These are phyloP conservation scores for Ifrita kowaldi DNA, from an alignment of 2,113 vertebrate species.

Conservation along the genomic window DNA sequence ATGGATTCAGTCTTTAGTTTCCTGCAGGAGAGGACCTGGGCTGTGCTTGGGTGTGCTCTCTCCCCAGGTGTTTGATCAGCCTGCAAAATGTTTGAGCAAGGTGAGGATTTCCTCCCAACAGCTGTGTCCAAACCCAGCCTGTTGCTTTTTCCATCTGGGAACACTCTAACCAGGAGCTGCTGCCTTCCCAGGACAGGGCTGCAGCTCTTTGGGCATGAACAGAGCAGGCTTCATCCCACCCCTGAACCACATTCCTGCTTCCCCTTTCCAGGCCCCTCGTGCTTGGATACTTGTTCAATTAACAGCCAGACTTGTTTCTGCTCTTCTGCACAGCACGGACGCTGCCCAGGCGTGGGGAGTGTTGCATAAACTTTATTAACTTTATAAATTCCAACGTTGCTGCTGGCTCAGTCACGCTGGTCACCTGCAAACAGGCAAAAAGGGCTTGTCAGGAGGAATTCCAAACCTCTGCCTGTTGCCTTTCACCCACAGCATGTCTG, in stretches of 20 bases:
- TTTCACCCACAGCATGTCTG: not conserved
- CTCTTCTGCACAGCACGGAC: not conserved
- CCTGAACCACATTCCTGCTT: not conserved
- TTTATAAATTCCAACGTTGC: not conserved
- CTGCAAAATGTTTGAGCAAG: not conserved
- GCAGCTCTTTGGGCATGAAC: not conserved
- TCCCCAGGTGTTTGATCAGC: not conserved
- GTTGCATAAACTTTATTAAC: not conserved
- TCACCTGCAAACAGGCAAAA: not conserved
- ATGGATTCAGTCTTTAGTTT: rapidly evolving
- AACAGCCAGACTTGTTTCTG: not conserved
- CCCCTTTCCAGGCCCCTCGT: not conserved
- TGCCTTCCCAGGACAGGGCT: not conserved
- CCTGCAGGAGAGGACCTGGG: not conserved
- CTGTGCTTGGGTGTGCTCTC: rapidly evolving
- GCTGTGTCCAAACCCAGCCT: rapidly evolving
- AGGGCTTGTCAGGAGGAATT: not conserved
- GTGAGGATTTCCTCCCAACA: not conserved
- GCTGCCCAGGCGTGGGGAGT: not conserved
- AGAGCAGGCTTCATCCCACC: not conserved
- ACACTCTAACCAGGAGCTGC: not conserved
- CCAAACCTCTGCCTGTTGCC: not conserved
- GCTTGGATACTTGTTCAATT: not conserved
- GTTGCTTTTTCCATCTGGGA: not conserved
- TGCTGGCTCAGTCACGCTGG: not conserved